Evolutionary conservation across 2,888 invertebrate species (phyloP).

Genomic region (Synanthedon andrenaeformis): DNA sequence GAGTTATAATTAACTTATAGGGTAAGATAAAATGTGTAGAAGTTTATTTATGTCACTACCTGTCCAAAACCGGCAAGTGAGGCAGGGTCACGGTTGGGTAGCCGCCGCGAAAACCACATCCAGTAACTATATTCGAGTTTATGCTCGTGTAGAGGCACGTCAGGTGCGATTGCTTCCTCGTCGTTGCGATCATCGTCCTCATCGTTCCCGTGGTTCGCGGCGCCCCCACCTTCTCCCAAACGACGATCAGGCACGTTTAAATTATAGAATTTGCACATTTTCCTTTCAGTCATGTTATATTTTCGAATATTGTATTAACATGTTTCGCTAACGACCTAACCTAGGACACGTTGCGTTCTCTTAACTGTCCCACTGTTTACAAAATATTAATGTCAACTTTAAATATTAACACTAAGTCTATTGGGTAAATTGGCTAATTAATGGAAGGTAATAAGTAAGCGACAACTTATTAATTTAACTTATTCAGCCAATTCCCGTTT

Average conservation of each 20-base stretch:
- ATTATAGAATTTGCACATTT: slow-evolving; percentile 70
- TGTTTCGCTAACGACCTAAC: slow-evolving; percentile 68
- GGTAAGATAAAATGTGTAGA: too few species aligned
- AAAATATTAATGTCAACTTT: slow-evolving; percentile 12
- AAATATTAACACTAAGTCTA: background rate
- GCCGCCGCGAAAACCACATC: slow-evolving; percentile 84
- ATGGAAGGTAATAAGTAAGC: background rate
- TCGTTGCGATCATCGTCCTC: slow-evolving; percentile 51
- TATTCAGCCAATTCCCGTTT: slow-evolving; percentile 58
- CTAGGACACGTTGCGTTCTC: slow-evolving; percentile 63
- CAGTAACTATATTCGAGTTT: slow-evolving; percentile 94
- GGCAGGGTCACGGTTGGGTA: slow-evolving; percentile 54
- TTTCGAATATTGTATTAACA: slow-evolving; percentile 56
- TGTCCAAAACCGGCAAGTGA: slow-evolving; percentile 62
- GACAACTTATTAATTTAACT: background rate
- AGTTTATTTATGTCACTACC: slow-evolving; percentile 20
- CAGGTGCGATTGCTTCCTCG: slow-evolving; percentile 44
- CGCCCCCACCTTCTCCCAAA: slow-evolving; percentile 40
- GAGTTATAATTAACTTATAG: too few species aligned
- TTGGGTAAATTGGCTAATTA: background rate
- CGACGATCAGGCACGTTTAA: slow-evolving; percentile 67
- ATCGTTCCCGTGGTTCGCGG: slow-evolving; percentile 39
- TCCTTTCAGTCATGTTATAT: slow-evolving; percentile 65
- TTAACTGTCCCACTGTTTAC: slow-evolving; percentile 33
- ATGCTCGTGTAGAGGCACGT: slow-evolving; percentile 87